Conservation (phyloP, 2,797 vertebrate genomes). For the Silurus lanzhouensis region DNA sequence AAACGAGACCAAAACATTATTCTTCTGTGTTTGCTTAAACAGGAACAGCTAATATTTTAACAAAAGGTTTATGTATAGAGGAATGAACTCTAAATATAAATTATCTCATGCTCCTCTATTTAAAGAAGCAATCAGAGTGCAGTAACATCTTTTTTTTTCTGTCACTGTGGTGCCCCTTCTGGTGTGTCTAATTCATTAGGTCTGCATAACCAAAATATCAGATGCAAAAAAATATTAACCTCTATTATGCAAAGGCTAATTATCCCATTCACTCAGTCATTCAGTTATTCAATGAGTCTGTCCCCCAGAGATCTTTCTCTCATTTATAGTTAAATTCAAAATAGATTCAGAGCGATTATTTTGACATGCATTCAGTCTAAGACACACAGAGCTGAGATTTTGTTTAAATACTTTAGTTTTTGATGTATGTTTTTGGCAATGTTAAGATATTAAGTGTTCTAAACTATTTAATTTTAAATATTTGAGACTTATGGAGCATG, state of each 20-base stretch:
- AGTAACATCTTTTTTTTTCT: background rate
- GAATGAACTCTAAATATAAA: background rate
- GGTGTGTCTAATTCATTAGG: constrained; percentile 39
- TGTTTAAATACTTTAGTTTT: background rate
- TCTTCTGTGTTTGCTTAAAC: background rate
- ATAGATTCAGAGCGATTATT: constrained; percentile 37
- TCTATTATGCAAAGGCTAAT: constrained; percentile 44
- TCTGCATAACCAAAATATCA: constrained; percentile 44
- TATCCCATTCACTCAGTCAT: constrained; percentile 48
- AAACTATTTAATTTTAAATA: background rate
- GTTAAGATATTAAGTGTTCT: background rate
- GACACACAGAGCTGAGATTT: too few relatives aligned
- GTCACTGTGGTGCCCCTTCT: background rate
- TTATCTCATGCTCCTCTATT: background rate
- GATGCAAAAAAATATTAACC: constrained; percentile 14
- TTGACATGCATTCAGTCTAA: constrained; percentile 12
- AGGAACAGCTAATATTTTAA: background rate
- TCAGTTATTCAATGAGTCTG: constrained; percentile 41
- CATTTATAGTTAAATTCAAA: constrained; percentile 46
- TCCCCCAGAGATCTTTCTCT: constrained; percentile 30
- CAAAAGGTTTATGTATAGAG: background rate
- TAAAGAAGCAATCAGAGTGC: background rate
- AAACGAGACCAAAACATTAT: background rate
- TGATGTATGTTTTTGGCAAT: too few relatives aligned
- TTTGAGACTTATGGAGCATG: background rate